Conservation (phyloP, 2,797 vertebrate genomes). For the Melanotaenia trifasciata region DNA sequence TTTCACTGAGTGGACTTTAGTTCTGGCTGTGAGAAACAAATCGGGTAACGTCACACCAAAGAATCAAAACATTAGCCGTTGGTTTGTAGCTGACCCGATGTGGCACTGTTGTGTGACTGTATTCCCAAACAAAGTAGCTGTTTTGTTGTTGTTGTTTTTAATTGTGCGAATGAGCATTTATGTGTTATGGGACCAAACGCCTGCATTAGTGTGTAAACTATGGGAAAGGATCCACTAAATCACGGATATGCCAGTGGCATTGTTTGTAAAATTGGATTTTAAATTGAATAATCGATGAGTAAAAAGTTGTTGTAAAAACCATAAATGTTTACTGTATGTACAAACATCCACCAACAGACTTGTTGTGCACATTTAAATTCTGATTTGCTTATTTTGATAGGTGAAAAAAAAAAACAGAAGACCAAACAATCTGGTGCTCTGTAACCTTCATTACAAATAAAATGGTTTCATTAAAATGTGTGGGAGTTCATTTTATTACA, state of each 20-base stretch:
- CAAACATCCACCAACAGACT: slow-evolving; percentile 23
- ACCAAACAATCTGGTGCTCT: slow-evolving; percentile 53
- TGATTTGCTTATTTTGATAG: slow-evolving; percentile 54
- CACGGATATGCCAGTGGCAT: slow-evolving; percentile 19
- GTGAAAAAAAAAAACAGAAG: slow-evolving; percentile 18
- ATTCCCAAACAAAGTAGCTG: slow-evolving; percentile 12
- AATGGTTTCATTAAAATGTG: slow-evolving; percentile 56
- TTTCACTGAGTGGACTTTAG: slow-evolving; percentile 21
- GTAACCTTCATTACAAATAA: slow-evolving; percentile 73
- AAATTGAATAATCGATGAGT: slow-evolving; percentile 16
- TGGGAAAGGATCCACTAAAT: slow-evolving; percentile 38
- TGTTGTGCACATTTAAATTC: slow-evolving; percentile 52
- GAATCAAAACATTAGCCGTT: slow-evolving; percentile 6
- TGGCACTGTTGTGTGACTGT: slow-evolving; percentile 26
- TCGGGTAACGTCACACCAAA: slow-evolving; percentile 37
- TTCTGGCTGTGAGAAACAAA: slow-evolving; percentile 22
- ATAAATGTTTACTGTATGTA: slow-evolving; percentile 43
- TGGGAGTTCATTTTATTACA: slow-evolving; percentile 11
- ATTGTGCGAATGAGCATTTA: slow-evolving; percentile 24
- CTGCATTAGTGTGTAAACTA: slow-evolving; percentile 11
- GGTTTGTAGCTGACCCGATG: background rate
- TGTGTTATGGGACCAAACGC: slow-evolving; percentile 40
- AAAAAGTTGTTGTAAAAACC: background rate
- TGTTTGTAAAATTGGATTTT: background rate
- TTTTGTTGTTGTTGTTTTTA: slow-evolving; percentile 5